Conservation (phyloP, 2,888 invertebrate species). For the Galerucella nymphaeae region DNA sequence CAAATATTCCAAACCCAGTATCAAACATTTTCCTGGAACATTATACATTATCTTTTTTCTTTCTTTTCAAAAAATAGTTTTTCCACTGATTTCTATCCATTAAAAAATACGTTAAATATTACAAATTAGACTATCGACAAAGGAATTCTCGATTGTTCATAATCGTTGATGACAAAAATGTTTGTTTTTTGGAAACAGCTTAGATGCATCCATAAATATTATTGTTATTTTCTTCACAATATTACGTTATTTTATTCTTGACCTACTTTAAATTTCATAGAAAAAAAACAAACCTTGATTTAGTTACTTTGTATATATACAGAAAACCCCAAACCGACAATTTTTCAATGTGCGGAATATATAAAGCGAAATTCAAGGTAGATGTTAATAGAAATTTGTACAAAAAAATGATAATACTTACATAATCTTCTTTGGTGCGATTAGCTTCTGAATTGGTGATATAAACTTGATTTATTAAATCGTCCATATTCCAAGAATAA, state of each 20-base stretch:
- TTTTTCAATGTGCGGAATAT: slow-evolving; percentile 10
- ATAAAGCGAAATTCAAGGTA: background rate
- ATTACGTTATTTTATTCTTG: slow-evolving; percentile 5
- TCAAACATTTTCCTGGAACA: too few relatives aligned
- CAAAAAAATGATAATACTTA: background rate
- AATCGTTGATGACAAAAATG: background rate
- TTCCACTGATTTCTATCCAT: too few relatives aligned
- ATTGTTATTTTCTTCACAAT: background rate
- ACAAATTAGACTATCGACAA: too few relatives aligned
- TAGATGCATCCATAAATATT: too few relatives aligned
- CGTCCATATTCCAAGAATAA: background rate
- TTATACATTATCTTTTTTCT: too few relatives aligned
- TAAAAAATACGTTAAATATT: too few relatives aligned
- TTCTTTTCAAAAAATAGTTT: too few relatives aligned
- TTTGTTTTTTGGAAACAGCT: background rate
- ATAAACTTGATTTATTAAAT: slow-evolving; percentile 2
- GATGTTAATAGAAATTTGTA: background rate
- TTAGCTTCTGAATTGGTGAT: slow-evolving; percentile 1
- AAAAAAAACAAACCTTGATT: slow-evolving; percentile 9
- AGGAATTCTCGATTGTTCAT: too few relatives aligned
- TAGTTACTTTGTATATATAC: background rate
- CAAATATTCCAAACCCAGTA: too few relatives aligned
- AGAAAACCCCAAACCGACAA: slow-evolving; percentile 5
- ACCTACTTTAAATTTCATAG: slow-evolving; percentile 7
- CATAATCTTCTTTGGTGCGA: background rate